Evolutionary conservation across 2,888 invertebrate genomes (phyloP), one percentile per base, ranked within the genome.

Genomic region (Neoitamus cyanurus): DNA sequence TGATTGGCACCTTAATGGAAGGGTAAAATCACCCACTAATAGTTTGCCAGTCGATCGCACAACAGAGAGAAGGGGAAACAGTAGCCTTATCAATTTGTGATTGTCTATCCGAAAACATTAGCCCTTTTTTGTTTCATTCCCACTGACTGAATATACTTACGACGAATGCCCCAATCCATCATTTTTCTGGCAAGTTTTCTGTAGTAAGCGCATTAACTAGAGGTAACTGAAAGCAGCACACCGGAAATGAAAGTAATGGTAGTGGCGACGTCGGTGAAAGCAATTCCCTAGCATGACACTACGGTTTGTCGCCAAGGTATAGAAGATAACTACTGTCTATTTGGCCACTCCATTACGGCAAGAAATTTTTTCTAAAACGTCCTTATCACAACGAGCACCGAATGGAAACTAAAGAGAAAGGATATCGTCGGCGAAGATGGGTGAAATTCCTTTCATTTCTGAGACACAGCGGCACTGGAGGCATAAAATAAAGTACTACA

Each of bases 161-260:
- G 94, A 93, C 94, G 93, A 88, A 94, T 94, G 87, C 94, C 94
- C 94, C 94, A 94, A 92, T 94, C 94, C 94, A 94, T 94, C 94
- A 94, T 94, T 89, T 92, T 93, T 88, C 9, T 34, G 13, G 58
- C 20, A 13, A 75, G 28, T 84, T 83, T 25, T 30, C 30, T 30
- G 31, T 58, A 13, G 31, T 11, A 34, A 9, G 58, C 58, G 30
- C 80, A 80, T 80, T 80, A 68, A 80, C 80, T 58, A 46, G 11
- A 77, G 42, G 11, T 13, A 80, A 80, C 15, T 80, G 20, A 48
- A 58, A 68, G 6, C 1, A 80, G n/a, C 30, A 48, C 58, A 80
- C 13, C n/a, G 20, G n/a, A 75, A 75, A 42, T 42, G 42, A 42
- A 42, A 42, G 42, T 42, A 42, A 3, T 13, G 5, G n/a, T 42